Base-by-base conservation (phyloP, 2,888 invertebrate species). In the Psylliodes chrysocephalus region DNA sequence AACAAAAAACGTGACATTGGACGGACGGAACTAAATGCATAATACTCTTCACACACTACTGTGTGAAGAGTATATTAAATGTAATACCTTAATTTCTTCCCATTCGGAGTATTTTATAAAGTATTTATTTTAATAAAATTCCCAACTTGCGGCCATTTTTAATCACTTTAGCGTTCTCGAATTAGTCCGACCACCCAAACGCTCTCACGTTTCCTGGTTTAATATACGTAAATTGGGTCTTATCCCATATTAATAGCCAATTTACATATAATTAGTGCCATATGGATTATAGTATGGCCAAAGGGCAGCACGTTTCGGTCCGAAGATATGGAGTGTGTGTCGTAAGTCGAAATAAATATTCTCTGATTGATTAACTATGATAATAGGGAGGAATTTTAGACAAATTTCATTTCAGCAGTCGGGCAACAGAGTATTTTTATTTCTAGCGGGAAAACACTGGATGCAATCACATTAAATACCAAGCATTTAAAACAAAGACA, bases 231-330 rank as follows among this genome's bases (percentile, higher is more conserved):
- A 59, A 59, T 59, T 59, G 59, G 59, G 38, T 28, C 49, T 46
- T 49, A 33, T 54, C 65, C 65, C 52, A 25, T 49, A 65, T 69
- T 71, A 70, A 71, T 70, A 70, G 53, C 52, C 69, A 70, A 72
- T 72, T 71, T 72, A 63, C 72, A 72, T 72, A 63, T 68, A 72
- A 72, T 72, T 70, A 72, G 66, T 66, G 64, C 66, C 70, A 61
- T 67, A 63, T 59, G 59, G 59, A 40, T 40, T 59, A 38, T 59
- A 40, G 49, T 15, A 49, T 15, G 14, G 59, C 57, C 25, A 49
- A 17, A 33, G 57, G 57, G 47, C 25, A 38, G 38, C 59, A 59
- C 59, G 59, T 44, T 33, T 55, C 19, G 14, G 18, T 40, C 4
- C 19, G 15, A 38, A 14, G 40, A 38, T 38, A 38, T 15, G 18